These are phyloP conservation scores for Uria lomvia DNA, from an alignment of 2,113 vertebrate species.

Conservation along the genomic window DNA sequence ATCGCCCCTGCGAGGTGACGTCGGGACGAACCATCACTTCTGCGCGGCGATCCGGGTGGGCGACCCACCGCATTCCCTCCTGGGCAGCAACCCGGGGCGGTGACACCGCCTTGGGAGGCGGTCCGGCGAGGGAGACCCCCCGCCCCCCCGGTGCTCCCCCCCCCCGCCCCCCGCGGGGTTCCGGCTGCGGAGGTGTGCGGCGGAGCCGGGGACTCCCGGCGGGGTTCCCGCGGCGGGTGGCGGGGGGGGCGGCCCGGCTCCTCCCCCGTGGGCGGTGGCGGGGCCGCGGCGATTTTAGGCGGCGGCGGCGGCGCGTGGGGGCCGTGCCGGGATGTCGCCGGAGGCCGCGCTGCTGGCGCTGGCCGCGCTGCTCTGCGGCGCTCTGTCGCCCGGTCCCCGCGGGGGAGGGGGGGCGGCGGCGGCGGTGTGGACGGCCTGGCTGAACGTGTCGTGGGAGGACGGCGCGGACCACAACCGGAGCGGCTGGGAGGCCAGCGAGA, in stretches of 20 bases:
- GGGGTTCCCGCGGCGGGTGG: neutral
- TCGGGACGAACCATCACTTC: neutral
- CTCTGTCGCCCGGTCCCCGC: neutral
- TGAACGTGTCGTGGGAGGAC: conserved; percentile 77
- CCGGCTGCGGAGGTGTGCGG: no score
- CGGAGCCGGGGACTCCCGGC: neutral
- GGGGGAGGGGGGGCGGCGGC: neutral
- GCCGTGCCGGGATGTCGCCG: neutral
- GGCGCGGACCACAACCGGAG: conserved; percentile 63
- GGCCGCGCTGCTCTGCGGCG: neutral
- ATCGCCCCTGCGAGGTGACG: neutral
- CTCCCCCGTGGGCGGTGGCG: neutral
- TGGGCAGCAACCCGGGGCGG: neutral
- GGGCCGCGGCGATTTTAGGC: neutral
- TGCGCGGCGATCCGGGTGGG: neutral
- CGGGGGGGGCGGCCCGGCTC: neutral
- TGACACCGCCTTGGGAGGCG: neutral
- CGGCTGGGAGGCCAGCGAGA: conserved; percentile 73
- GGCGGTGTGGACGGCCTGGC: conserved; percentile 75
- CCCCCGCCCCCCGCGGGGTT: no score
- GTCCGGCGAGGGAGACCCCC: neutral
- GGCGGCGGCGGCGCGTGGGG: neutral
- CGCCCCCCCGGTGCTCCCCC: accelerated
- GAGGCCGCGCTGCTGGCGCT: neutral
- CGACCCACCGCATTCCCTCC: no score